Evolutionary conservation across 1,140 invertebrate species (phyloP), one percentile per base, ranked within the genome.

Genomic region (Drosophila pseudoananassae): DNA sequence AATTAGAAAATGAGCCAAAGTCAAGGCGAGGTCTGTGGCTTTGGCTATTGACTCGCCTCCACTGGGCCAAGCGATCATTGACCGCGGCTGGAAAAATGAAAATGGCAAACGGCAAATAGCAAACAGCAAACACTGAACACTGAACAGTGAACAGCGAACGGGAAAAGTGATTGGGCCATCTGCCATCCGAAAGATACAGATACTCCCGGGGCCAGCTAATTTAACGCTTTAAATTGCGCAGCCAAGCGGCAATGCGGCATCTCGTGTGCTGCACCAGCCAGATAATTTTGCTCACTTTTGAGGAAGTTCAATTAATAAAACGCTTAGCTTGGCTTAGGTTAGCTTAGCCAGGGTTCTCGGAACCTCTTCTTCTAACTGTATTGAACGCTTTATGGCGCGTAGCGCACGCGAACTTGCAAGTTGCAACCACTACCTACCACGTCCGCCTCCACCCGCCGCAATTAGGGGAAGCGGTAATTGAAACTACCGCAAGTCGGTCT

Each of bases 311-410:
- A 88, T 88, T 88, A 88, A 83, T 88, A 88, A 71, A 76, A 64
- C 82, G 83, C 74, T 82, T 69, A 69, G 65, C 65, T 84, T 50
- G 46, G 75, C 70, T 78, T 57, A 57, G 78, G 64, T 76, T 66
- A 75, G 40, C 40, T 17, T 12, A 43, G 40, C 15, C 40, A 36
- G 40, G 40, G 78, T 78, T 79, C 80, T 84, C 79, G 72, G 81
- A 85, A 80, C 60, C 73, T 50, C 56, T 36, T 50, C 56, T 36
- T 63, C 63, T 85, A 84, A 87, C 81, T 84, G 81, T 75, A 88
- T 88, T 83, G 83, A 88, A 88, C 83, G 83, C 78, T 88, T 88
- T 88, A 88, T 88, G 83, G 83, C 83, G 83, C 83, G 76, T 88
- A 88, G 75, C 78, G 59, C 64, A 81, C 79, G 81, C 83, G 84